These are phyloP conservation scores for Capreolus pygargus DNA, from an alignment of 2,113 vertebrate species.

Conservation along the genomic window DNA sequence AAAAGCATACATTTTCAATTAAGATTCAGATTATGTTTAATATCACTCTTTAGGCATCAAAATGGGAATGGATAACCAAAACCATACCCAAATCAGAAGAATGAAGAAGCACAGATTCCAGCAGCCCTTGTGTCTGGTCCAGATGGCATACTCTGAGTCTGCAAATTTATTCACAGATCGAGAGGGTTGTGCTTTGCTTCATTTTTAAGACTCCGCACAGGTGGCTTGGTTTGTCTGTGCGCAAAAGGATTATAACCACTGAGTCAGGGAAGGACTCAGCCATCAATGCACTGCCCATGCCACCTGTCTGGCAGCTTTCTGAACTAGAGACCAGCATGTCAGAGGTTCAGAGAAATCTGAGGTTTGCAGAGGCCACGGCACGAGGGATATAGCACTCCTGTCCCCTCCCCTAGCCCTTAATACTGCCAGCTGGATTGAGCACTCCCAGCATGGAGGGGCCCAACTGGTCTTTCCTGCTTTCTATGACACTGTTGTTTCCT, in stretches of 20 bases:
- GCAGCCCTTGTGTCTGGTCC: conserved; percentile 32
- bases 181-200: background rate
- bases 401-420: background rate
- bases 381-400: background rate
- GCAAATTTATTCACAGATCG: conserved; percentile 32
- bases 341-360: background rate
- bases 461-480: background rate
- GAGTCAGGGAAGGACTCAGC: conserved; percentile 29
- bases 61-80: conserved; percentile 60
- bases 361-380: background rate
- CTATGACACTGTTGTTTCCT: background rate
- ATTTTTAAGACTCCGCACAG: conserved; percentile 26
- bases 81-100: conserved; percentile 46
- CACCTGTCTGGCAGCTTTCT: background rate
- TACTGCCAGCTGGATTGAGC: background rate
- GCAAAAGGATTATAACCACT: background rate
- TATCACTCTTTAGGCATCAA: conserved; percentile 47
- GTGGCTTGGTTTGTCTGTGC: conserved; percentile 13
- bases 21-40: conserved; percentile 59
- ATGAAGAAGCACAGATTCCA: conserved; percentile 52
- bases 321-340: background rate
- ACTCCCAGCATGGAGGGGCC: background rate
- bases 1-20: conserved; percentile 47
- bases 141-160: conserved; percentile 27
- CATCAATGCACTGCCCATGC: background rate